A percentile compares a stretch with the other conserved stretches of the same genome.
Evolutionary conservation across 2,113 vertebrate species (phyloP).

Genomic region (Notothenia rossii): DNA sequence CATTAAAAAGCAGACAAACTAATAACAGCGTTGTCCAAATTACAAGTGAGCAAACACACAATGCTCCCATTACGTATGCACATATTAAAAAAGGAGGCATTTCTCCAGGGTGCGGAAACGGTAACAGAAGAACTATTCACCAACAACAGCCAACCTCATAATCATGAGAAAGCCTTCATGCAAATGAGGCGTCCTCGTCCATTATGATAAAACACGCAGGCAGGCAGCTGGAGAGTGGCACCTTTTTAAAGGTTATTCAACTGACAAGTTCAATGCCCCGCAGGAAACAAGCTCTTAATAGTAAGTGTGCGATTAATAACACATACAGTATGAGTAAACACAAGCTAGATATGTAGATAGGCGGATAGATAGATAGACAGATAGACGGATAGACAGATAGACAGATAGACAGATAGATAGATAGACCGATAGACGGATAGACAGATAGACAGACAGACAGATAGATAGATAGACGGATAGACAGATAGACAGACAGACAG

Average conservation of each 20-base stretch:
- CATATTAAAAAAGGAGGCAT: conserved; percentile 75
- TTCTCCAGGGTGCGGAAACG: conserved; percentile 56
- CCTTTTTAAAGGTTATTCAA: conserved; percentile 43
- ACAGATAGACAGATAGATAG: neutral
- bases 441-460: too few species aligned
- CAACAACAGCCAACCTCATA: conserved; percentile 62
- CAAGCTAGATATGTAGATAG: neutral
- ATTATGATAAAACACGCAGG: conserved; percentile 55
- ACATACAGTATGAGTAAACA: conserved; percentile 9
- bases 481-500: too few species aligned
- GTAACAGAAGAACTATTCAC: conserved; percentile 52
- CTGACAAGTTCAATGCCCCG: conserved; percentile 50
- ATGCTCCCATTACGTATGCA: conserved; percentile 67
- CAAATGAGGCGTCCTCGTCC: conserved; percentile 75
- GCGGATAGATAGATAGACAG: neutral
- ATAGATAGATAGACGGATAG: too few species aligned
- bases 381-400: neutral
- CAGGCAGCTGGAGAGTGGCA: conserved; percentile 57
- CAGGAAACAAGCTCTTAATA: conserved; percentile 51
- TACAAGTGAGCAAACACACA: conserved; percentile 56
- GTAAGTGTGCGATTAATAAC: conserved; percentile 45
- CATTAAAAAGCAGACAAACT: conserved; percentile 67
- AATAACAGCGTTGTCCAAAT: conserved; percentile 63
- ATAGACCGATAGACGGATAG: neutral
- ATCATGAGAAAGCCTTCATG: conserved; percentile 74